Evolutionary conservation across 53 echinoderm and acorn worm genomes (phyloP).

Genomic region (Echinarachnius parma): DNA sequence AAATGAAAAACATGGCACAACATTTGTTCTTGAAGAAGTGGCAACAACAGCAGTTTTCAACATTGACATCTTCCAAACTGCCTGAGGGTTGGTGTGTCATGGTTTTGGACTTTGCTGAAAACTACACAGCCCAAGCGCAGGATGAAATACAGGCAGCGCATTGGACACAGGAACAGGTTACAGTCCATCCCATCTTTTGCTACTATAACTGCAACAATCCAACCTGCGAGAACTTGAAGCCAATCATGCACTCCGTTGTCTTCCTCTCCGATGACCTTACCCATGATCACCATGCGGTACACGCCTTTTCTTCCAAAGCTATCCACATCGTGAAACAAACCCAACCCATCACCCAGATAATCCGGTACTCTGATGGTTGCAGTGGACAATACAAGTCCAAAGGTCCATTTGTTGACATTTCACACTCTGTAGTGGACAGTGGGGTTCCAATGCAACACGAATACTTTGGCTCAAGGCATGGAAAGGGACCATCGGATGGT

Average conservation of each 20-base stretch:
- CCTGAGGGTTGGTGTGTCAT: no score
- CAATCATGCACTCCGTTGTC: constrained; percentile 41
- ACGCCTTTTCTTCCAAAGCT: constrained; percentile 34
- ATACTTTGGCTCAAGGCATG: constrained; percentile 57
- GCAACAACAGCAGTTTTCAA: no score
- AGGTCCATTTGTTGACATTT: constrained; percentile 56
- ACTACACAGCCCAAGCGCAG: no score
- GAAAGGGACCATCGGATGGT: constrained; percentile 53
- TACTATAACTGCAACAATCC: constrained; percentile 52
- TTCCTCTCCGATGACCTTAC: constrained; percentile 52
- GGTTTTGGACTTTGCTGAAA: no score
- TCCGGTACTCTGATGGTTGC: constrained; percentile 64
- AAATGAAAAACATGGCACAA: no score
- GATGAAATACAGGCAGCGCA: no score
- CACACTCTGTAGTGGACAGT: constrained; percentile 26
- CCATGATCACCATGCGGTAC: constrained; percentile 62
- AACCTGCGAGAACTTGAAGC: constrained; percentile 1
- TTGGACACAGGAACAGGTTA: constrained; percentile 46
- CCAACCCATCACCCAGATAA: background rate
- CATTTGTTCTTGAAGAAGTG: no score
- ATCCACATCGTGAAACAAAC: constrained; percentile 17
- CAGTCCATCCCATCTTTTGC: constrained; percentile 55
- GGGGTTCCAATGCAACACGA: constrained; percentile 30
- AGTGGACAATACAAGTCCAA: constrained; percentile 56
- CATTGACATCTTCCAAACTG: no score